A percentile compares a stretch with the other conserved stretches of the same genome.
Evolutionary conservation across 2,797 vertebrate species (phyloP).

Genomic region (Lepidocolaptes lacrymiger): DNA sequence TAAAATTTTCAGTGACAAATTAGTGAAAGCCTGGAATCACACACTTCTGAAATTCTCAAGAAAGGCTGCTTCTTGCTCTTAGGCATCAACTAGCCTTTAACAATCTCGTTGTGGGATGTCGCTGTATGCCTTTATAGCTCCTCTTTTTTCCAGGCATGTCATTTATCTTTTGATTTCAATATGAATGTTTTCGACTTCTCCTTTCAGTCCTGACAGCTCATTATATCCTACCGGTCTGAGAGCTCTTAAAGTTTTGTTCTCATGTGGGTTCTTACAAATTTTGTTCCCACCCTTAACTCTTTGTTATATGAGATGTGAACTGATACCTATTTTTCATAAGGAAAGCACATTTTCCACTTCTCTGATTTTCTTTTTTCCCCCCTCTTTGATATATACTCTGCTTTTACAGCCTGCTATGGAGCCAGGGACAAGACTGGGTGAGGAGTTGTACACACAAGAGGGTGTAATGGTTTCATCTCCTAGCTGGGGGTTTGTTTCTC

Average conservation of each 20-base stretch:
- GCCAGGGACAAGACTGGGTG: background rate
- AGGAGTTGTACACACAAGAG: background rate
- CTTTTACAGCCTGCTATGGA: background rate
- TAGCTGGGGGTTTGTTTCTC: background rate
- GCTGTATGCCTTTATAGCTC: background rate
- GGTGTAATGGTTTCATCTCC: fast-evolving
- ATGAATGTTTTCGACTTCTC: background rate
- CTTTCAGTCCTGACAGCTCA: background rate
- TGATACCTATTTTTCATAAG: background rate
- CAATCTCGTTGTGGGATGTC: background rate
- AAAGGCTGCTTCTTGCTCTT: background rate
- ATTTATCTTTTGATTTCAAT: conserved; percentile 23
- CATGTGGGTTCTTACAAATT: background rate
- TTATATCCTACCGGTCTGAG: background rate
- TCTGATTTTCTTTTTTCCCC: background rate
- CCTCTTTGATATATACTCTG: background rate
- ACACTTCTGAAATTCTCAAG: background rate
- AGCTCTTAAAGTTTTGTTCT: conserved; percentile 3
- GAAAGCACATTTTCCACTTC: background rate
- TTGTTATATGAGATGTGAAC: background rate
- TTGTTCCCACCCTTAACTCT: background rate
- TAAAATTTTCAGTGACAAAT: background rate
- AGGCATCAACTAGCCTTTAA: background rate
- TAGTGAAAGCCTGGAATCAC: background rate
- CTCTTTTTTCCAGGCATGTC: background rate